Conservation (phyloP, 2,888 invertebrate species). For the Rutpela maculata region DNA sequence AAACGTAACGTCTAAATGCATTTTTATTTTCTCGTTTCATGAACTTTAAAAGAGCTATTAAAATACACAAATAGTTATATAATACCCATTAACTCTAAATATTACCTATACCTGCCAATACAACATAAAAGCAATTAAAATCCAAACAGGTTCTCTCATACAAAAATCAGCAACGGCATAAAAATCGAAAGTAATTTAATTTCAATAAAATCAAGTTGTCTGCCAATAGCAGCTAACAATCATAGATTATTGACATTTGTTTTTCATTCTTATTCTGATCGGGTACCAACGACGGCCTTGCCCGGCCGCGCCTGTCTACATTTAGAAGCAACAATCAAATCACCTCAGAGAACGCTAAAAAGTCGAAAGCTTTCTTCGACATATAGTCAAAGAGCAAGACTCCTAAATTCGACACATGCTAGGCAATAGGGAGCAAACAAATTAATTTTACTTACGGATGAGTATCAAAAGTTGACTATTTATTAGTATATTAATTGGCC, state of each 20-base stretch:
- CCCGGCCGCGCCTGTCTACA: conserved; percentile 42
- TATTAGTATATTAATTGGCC: too few relatives aligned
- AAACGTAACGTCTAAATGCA: not conserved
- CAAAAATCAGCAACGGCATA: conserved; percentile 4
- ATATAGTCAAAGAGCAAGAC: too few relatives aligned
- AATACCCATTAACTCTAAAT: conserved; percentile 16
- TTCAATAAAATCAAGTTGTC: conserved; percentile 40
- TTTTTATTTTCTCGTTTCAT: not conserved
- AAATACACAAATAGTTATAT: not conserved
- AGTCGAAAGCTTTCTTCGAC: conserved; percentile 40
- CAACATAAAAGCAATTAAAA: conserved; percentile 16
- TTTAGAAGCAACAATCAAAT: conserved; percentile 37
- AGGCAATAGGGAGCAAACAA: too few relatives aligned
- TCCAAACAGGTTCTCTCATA: not conserved
- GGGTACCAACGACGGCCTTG: conserved; percentile 42
- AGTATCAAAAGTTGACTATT: too few relatives aligned
- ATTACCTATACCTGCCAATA: not conserved
- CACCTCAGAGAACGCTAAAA: conserved; percentile 30
- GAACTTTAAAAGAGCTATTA: not conserved
- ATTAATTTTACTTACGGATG: too few relatives aligned
- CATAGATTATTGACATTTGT: conserved; percentile 42
- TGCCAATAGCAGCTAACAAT: conserved; percentile 27
- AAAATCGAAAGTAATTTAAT: conserved; percentile 40
- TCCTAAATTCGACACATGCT: too few relatives aligned
- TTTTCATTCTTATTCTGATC: conserved; percentile 41